These are phyloP conservation scores for Acanthosepion pharaonis DNA, from an alignment of 2,888 invertebrate genomes.

Conservation along the genomic window DNA sequence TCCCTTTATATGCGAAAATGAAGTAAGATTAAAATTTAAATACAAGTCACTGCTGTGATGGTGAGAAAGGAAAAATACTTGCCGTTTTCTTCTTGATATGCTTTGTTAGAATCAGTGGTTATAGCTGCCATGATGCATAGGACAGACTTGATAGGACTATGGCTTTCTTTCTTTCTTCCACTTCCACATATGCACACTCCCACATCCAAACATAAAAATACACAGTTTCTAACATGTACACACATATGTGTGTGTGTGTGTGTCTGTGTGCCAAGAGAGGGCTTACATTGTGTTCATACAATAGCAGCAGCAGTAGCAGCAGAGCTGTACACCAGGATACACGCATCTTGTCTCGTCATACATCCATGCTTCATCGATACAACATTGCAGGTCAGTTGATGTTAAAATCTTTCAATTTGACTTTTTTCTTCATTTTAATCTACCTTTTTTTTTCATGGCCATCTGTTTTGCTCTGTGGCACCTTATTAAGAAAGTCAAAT, in stretches of 20 bases:
- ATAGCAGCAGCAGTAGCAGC: not conserved
- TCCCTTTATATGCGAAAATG: too few relatives aligned
- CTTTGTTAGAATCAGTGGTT: not conserved
- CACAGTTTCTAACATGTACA: not conserved
- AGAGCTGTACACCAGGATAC: conserved; percentile 22
- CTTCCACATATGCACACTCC: not conserved
- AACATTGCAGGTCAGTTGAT: not conserved
- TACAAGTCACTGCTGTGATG: too few relatives aligned
- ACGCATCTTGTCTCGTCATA: not conserved
- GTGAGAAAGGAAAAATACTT: not conserved
- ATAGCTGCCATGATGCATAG: not conserved
- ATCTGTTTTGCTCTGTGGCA: not conserved
- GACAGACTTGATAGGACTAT: not conserved
- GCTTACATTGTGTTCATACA: not conserved
- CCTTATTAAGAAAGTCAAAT: not conserved
- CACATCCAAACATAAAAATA: not conserved
- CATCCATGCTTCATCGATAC: not conserved
- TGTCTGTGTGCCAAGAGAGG: too few relatives aligned
- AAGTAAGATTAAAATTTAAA: too few relatives aligned
- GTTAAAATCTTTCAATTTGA: too few relatives aligned
- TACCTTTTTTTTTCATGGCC: not conserved
- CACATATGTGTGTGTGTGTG: not conserved
- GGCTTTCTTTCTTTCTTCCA: not conserved
- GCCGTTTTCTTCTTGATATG: not conserved
- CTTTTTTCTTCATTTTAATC: not conserved